A percentile compares a stretch with the other conserved stretches of the same genome.
Conservation (phyloP, 2,888 invertebrate species). For the Macropis europaea region DNA sequence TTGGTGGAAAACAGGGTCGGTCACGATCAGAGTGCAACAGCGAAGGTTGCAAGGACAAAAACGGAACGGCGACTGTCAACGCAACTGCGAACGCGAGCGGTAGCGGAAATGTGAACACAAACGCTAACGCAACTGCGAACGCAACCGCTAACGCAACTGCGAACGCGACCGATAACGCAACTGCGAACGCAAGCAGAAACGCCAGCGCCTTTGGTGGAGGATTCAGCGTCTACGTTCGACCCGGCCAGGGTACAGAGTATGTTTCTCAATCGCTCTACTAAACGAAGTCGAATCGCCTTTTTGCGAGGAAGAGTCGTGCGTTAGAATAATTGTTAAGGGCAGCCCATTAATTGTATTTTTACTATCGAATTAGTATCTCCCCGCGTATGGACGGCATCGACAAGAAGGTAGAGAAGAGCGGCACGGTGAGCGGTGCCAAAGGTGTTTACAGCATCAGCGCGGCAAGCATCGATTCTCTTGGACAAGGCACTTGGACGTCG, state of each 20-base stretch:
- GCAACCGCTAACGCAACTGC: constrained; percentile 49
- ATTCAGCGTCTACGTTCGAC: neutral
- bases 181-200: constrained; percentile 44
- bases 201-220: constrained; percentile 44
- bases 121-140: constrained; percentile 45
- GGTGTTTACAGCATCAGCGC: constrained; percentile 81
- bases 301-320: no score
- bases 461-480: constrained; percentile 79
- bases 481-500: constrained; percentile 79
- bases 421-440: constrained; percentile 78
- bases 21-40: constrained; percentile 8
- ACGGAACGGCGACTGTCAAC: constrained; percentile 36
- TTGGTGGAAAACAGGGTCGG: constrained; percentile 6
- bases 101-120: no score
- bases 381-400: constrained; percentile 78
- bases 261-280: constrained; percentile 1
- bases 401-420: constrained; percentile 77
- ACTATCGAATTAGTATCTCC: constrained; percentile 63
- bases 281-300: no score
- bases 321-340: no score
- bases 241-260: constrained; percentile 47
- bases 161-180: constrained; percentile 41
- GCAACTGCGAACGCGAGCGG: constrained; percentile 47
- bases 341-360: neutral
- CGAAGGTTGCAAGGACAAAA: constrained; percentile 13